Evolutionary conservation across 2,888 invertebrate genomes (phyloP).

Genomic region (Synanthedon andrenaeformis): DNA sequence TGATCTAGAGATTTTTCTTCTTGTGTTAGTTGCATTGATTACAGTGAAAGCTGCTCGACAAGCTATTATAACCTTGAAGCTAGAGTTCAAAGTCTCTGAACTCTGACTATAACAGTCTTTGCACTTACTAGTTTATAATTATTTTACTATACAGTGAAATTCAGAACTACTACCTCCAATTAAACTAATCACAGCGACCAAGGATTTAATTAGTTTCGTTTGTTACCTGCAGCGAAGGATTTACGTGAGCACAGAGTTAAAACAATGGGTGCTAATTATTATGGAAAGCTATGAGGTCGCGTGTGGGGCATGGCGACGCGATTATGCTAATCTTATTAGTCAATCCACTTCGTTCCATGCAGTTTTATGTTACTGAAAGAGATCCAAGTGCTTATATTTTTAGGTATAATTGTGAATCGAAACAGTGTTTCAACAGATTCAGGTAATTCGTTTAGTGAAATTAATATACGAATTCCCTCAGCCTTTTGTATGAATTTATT

Average conservation of each 20-base stretch:
- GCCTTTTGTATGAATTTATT: no score
- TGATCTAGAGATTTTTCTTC: no score
- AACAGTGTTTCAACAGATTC: no score
- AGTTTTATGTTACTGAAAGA: conserved; percentile 38
- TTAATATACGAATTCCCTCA: no score
- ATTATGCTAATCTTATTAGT: conserved; percentile 67
- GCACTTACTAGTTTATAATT: background rate
- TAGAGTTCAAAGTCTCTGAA: no score
- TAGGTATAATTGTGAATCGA: no score
- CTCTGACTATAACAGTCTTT: no score
- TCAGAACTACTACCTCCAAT: background rate
- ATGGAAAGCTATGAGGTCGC: conserved; percentile 55
- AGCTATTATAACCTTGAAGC: no score
- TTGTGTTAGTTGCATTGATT: no score
- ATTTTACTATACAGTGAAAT: background rate
- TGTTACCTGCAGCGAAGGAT: background rate
- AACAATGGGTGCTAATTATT: conserved; percentile 51
- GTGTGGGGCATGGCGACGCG: conserved; percentile 38
- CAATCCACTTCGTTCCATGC: conserved; percentile 50
- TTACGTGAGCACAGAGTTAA: background rate
- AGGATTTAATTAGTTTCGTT: background rate
- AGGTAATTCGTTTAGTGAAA: no score
- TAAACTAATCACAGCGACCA: background rate
- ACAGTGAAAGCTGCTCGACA: no score
- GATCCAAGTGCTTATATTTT: conserved; percentile 10